Base-by-base conservation (phyloP, 1,140 invertebrate species). In the Penaeus japonicus region DNA sequence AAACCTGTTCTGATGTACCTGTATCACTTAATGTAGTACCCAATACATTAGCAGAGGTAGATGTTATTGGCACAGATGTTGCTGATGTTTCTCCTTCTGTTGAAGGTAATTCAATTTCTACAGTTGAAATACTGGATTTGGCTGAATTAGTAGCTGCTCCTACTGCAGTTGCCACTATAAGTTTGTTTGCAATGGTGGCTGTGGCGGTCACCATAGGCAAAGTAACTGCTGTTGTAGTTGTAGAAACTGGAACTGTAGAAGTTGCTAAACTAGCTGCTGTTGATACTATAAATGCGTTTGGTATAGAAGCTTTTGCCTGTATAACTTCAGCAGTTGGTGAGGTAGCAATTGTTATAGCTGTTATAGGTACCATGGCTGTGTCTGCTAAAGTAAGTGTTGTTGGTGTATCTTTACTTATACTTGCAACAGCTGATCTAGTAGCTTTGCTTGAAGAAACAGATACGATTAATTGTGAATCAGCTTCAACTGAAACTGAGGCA, bases 121-220 rank as follows among this genome's bases (percentile, higher is more conserved):
- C 65, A 27, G 24, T 73, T 32, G 24, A 27, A 27, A 27, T 32
- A 27, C 65, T 27, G n/a, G 79, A n/a, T 73, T 57, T 39, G 35
- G 53, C 24, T 35, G 55, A n/a, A 20, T 15, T 30, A 10, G 84
- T 57, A 22, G 84, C 54, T 54, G 75, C n/a, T 2, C 65, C 20
- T 75, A 53, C n/a, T 62, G 79, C 59, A 53, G 59, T 53, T 65
- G 86, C 30, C 32, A 27, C 17, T 65, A n/a, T 18, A 30, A 39
- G 2, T 82, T 24, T 57, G 53, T 35, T 55, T 81, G 79, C 27
- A 22, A 59, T 89, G 18, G 90, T 39, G 22, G 85, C 5, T 79
- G 85, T 27, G 39, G 73, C 75, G 55, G 53, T 39, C 15, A 54
- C 30, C 78, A 53, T 20, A 35, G 70, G 12, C 18, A 24, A 20